Base-by-base conservation (phyloP, 2,888 invertebrate species). In the Lepidocyrtinus sp. region DNA sequence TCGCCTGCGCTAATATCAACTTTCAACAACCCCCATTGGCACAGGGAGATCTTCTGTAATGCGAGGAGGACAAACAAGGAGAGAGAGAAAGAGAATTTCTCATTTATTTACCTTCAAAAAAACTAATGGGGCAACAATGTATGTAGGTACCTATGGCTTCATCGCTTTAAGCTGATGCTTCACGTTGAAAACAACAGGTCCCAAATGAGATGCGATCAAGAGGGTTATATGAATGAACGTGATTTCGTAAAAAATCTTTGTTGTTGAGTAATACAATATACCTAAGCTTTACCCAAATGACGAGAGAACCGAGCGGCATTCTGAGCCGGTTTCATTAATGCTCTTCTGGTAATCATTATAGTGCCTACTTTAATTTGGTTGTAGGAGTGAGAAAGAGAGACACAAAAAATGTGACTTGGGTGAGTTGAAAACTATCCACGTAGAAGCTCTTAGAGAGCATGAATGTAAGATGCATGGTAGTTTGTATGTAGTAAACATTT, bases 251-350 rank as follows among this genome's bases (percentile, higher is more conserved):
- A 36, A 5, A 5, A 36, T 36, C 36, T 12, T 7, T 36, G 5
- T 36, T 12, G 36, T 36, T 5, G 36, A 36, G 36, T 36, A 36
- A 36, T 36, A 36, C 12, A 12, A 36, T 36, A 36, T 36, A 36
- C 36, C 36, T 36, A 36, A 36, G 36, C 36, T 36, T 36, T 36
- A 36, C 36, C 5, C 5, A 36, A 36, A 36, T 36, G 5, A 36
- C 24, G n/a, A 72, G 55, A 36, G n/a, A n/a, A n/a, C n/a, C n/a
- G 76, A 77, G 76, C 76, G 76, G 71, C 76, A 71, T 71, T 55
- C n/a, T 71, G 24, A 59, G 71, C 76, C 71, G 76, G 75, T 70
- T 71, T 36, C 36, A 12, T 36, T 36, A 36, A 7, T 36, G 36
- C 12, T 36, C 5, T 36, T 36, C 36, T 12, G 5, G 5, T 36